Percentiles rank a stretch among this genome's conserved stretches.
phyloP scores from a whole-genome alignment of 2,113 vertebrate genomes.

The Cephalopholis sonnerati region DNA sequence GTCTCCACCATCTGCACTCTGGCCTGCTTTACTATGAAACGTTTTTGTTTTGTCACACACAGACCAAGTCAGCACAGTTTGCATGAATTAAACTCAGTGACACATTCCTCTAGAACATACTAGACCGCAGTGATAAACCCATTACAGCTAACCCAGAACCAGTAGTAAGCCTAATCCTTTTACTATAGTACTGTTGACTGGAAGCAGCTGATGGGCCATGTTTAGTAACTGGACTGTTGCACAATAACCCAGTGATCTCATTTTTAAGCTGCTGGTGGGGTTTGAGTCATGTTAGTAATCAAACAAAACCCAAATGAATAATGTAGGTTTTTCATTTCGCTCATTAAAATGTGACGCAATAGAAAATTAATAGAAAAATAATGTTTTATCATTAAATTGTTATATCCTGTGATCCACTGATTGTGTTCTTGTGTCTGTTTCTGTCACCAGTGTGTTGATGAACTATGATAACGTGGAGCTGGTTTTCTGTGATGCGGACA shows the following conservation, averaged over 20 bases:
- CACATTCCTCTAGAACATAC: constrained; percentile 47
- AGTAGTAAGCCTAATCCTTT: constrained; percentile 63
- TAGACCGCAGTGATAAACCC: constrained; percentile 8
- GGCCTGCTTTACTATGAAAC: constrained; percentile 4
- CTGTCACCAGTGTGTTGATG: constrained; percentile 86
- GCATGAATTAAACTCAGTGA: background rate
- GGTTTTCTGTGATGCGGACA: constrained; percentile 90
- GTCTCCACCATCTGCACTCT: background rate
- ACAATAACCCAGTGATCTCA: constrained; percentile 49
- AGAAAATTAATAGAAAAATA: background rate
- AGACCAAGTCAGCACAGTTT: background rate
- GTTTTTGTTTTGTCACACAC: constrained; percentile 9
- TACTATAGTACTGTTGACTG: constrained; percentile 35
- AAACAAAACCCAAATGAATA: background rate
- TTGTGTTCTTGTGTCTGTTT: constrained; percentile 12
- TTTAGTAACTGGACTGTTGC: constrained; percentile 52
- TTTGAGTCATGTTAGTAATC: background rate
- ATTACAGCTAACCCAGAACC: constrained; percentile 27
- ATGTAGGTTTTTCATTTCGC: background rate
- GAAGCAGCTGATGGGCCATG: constrained; percentile 33
- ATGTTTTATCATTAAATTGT: background rate
- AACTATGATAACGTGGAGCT: constrained; percentile 95
- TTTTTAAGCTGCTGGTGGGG: constrained; percentile 18
- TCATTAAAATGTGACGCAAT: background rate
- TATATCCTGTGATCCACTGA: background rate